These are phyloP conservation scores for Brachionichthys hirsutus DNA, from an alignment of 2,113 vertebrate genomes.

Conservation along the genomic window DNA sequence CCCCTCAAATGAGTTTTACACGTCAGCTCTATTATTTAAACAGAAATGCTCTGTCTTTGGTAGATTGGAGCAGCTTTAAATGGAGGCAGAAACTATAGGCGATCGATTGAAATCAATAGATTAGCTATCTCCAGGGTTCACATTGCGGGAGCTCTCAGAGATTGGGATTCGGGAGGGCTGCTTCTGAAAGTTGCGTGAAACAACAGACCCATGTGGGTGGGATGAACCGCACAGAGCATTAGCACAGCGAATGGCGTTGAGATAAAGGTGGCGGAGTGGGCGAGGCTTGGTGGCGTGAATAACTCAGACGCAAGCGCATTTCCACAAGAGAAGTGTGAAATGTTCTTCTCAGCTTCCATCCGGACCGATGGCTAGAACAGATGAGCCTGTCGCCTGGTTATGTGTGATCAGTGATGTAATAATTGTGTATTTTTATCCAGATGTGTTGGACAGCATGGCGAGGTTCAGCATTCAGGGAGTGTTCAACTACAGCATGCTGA, in stretches of 20 bases:
- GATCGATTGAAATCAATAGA: neutral
- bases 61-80: neutral
- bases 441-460: conserved; percentile 78
- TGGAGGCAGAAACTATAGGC: neutral
- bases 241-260: conserved; percentile 5
- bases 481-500: conserved; percentile 90
- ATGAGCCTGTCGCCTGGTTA: neutral
- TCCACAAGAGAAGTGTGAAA: conserved; percentile 23
- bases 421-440: conserved; percentile 58
- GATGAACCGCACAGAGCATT: neutral
- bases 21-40: too few species aligned
- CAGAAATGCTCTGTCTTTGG: too few species aligned
- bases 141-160: neutral
- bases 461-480: conserved; percentile 83
- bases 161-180: neutral
- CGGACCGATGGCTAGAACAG: neutral
- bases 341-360: conserved; percentile 27
- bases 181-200: neutral
- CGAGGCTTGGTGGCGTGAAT: conserved; percentile 15
- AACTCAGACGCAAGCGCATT: conserved; percentile 15
- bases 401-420: neutral
- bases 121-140: neutral
- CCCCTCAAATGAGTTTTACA: neutral
- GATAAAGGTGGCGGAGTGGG: conserved; percentile 1
- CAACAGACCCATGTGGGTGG: neutral